Evolutionary conservation across 2,888 invertebrate genomes (phyloP), one percentile per base, ranked within the genome.

Genomic region (Aleiodes leptofemur): DNA sequence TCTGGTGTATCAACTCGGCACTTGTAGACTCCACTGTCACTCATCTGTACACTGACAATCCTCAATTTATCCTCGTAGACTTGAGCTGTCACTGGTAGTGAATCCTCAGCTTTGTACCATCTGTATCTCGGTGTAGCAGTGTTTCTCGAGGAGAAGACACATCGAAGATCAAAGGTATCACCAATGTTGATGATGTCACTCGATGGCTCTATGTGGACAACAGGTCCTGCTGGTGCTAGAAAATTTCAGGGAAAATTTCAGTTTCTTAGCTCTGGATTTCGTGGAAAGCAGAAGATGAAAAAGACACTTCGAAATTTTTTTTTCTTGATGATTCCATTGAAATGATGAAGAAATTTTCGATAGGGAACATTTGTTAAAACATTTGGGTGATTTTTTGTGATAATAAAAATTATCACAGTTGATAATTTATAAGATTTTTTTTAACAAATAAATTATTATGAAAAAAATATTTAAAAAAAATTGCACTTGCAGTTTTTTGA

Each of bases 1-100:
- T 89, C 91, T 5, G 86, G 83, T 31, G 92, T 92, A 72, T 90
- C 87, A 0, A 93, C 94, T 74, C 92, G 92, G 84, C 96, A 96
- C 56, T 92, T 90, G 86, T 96, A 96, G 6, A 91, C 88, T 56
- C 95, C 95, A 38, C 92, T 92, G 87, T 96, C 94, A 73, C 92
- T 92, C 3, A 91, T 88, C 72, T 90, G 89, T 1, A 94, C 91
- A 78, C 91, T 90, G 2, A 88, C 89, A 69, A 95, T 91, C 78
- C 93, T 90, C 57, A 95, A 87, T 68, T 92, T 88, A 38, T 90
- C 90, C 31, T 92, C 93, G 57, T 90, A 90, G 29, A 91, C 91
- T 77, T 91, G 90, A 71, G 93, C 91, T 83, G 94, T 93, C 68
- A 90, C 85, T 0, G 93, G 93, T 23, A 95, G 86, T 1, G 87